Evolutionary conservation across 2,113 vertebrate genomes (phyloP), one percentile per base, ranked within the genome.

Genomic region (Salminus brasiliensis): DNA sequence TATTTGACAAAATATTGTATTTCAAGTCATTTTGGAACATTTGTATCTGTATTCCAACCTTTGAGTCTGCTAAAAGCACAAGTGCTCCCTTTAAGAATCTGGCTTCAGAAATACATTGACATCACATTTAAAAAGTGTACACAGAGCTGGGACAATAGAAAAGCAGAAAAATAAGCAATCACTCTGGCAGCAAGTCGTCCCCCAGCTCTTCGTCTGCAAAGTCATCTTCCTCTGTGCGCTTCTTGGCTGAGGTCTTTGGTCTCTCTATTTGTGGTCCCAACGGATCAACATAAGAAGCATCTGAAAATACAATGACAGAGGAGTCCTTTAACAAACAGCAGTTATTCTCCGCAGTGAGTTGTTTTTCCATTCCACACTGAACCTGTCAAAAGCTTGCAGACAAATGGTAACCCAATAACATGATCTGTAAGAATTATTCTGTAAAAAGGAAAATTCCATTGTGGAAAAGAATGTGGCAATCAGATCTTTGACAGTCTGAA

Each of bases 141-240:
- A n/a, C 29, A 63, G 34, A 30, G 57, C 5, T 49, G 2, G n/a
- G n/a, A n/a, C n/a, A n/a, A 47, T 8, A 18, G 12, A 12, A 43
- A 39, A 3, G 23, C 11, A 3, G 27, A 25, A 25, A 18, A 9
- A 53, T 25, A 5, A 27, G 1, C 12, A 6, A 41, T 84, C 93
- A 97, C 85, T 98, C 95, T 7, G 98, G 97, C 88, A 98, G 94
- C 77, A 99, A 91, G 89, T 99, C 95, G 2, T 98, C 97, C 91
- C 96, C 96, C 68, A 98, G 85, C 71, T 97, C 97, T 89, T 97
- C 98, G 62, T 98, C 98, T 45, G 94, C 96, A 89, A 98, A 99
- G 60, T 97, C 95, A 69, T 98, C 96, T 3, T 98, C 97, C 0
- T 98, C 97, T 0, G 65, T 25, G 34, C 88, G 94, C 80, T 93